Evolutionary conservation across 2,797 vertebrate genomes (phyloP).

Genomic region (Psittacula echo): DNA sequence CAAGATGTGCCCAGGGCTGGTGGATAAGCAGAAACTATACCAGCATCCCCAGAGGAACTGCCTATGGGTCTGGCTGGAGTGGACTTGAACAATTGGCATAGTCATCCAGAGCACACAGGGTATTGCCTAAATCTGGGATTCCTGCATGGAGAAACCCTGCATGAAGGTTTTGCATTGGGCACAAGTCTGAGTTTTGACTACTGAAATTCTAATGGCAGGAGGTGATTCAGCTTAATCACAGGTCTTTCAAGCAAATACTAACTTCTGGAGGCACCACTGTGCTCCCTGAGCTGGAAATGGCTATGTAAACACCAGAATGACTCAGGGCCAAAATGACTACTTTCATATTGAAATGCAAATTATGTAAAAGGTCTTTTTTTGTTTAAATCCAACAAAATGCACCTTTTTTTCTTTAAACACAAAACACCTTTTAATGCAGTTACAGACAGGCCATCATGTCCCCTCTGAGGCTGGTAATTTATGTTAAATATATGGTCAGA

Average conservation of each 20-base stretch:
- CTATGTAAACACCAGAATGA: not conserved
- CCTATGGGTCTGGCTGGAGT: fast-evolving
- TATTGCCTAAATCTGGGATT: not conserved
- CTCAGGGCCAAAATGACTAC: not conserved
- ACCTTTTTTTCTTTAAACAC: not conserved
- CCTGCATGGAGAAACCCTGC: not conserved
- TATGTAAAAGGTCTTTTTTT: not conserved
- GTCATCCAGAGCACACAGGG: too few species aligned
- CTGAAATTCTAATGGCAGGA: not conserved
- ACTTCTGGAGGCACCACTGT: not conserved
- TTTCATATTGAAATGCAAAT: not conserved
- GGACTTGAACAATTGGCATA: fast-evolving
- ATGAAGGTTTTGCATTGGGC: fast-evolving
- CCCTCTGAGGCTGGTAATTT: not conserved
- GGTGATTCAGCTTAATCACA: not conserved
- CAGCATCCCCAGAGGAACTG: not conserved
- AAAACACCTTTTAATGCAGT: not conserved
- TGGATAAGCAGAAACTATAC: not conserved
- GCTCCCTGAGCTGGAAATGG: not conserved
- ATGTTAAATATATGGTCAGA: not conserved
- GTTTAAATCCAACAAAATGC: not conserved
- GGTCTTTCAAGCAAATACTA: not conserved
- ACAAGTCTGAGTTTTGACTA: not conserved
- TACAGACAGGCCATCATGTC: not conserved
- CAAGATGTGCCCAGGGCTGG: not conserved